Conservation (phyloP, 23 tunicate genomes). For the Trididemnum clinides region DNA sequence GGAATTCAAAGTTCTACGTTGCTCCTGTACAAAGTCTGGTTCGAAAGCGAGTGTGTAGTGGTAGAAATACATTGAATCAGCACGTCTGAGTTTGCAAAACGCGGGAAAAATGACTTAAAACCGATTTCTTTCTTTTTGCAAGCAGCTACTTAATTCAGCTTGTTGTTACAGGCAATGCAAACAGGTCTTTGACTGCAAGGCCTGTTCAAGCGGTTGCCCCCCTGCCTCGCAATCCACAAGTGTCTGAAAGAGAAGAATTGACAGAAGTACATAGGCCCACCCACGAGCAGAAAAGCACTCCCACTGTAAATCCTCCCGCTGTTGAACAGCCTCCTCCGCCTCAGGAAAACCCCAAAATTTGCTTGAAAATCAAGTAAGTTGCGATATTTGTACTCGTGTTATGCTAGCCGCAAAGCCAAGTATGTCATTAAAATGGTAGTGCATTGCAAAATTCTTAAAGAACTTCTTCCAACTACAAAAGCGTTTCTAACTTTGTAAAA, state of each 20-base stretch:
- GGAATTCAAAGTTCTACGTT: no score
- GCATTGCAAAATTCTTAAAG: no score
- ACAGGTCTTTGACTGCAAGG: conserved; percentile 22
- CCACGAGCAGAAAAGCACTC: neutral
- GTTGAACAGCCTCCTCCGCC: neutral
- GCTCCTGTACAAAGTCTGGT: no score
- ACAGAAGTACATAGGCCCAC: neutral
- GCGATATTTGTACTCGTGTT: neutral
- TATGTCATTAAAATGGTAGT: no score
- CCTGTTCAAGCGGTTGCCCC: conserved; percentile 79
- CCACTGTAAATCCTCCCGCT: neutral
- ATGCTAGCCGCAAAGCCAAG: no score
- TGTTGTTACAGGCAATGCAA: conserved; percentile 4
- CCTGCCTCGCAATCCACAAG: conserved; percentile 57
- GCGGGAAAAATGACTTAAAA: no score
- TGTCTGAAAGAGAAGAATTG: neutral
- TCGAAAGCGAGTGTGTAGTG: no score
- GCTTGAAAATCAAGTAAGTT: conserved; percentile 79
- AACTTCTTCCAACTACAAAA: no score
- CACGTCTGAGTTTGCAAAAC: no score
- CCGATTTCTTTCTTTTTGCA: no score
- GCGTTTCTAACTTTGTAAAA: no score
- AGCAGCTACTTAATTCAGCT: neutral
- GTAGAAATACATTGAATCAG: no score
- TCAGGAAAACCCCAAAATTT: conserved; percentile 83